These are phyloP conservation scores for Eupristina koningsbergeri DNA, from an alignment of 1,140 invertebrate species.

Conservation along the genomic window DNA sequence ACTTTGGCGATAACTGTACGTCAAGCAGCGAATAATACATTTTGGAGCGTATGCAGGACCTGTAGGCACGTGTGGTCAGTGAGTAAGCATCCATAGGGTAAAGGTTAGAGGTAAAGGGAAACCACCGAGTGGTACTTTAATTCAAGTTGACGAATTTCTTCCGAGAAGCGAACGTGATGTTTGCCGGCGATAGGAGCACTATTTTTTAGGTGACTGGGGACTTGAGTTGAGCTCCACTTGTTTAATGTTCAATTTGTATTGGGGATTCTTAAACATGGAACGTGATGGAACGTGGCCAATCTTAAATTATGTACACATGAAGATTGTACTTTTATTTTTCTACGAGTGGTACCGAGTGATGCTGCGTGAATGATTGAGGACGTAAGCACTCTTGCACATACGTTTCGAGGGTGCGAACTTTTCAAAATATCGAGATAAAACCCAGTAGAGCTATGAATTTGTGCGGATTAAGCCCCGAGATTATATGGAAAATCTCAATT, in stretches of 20 bases:
- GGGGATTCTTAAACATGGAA: not conserved
- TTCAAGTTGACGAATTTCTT: conserved; percentile 30
- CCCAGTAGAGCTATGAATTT: too few relatives aligned
- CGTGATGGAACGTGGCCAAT: not conserved
- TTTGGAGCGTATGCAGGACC: not conserved
- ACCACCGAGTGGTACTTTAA: conserved; percentile 17
- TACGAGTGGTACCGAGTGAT: not conserved
- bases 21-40: not conserved
- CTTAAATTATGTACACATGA: not conserved
- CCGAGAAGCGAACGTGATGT: conserved; percentile 33
- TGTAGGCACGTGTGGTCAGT: not conserved
- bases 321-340: not conserved
- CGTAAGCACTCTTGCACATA: too few relatives aligned
- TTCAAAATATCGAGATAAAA: too few relatives aligned
- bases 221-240: not conserved
- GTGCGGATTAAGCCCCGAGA: not conserved
- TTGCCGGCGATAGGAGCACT: not conserved
- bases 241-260: not conserved
- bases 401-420: too few relatives aligned
- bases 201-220: not conserved
- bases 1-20: not conserved
- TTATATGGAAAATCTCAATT: not conserved
- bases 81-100: conserved; percentile 16
- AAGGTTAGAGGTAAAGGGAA: too few relatives aligned
- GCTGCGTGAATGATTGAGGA: not conserved